A percentile compares a stretch with the other conserved stretches of the same genome.
Conservation (phyloP, 2,113 vertebrate species). For the Cynopterus brachyotis region DNA sequence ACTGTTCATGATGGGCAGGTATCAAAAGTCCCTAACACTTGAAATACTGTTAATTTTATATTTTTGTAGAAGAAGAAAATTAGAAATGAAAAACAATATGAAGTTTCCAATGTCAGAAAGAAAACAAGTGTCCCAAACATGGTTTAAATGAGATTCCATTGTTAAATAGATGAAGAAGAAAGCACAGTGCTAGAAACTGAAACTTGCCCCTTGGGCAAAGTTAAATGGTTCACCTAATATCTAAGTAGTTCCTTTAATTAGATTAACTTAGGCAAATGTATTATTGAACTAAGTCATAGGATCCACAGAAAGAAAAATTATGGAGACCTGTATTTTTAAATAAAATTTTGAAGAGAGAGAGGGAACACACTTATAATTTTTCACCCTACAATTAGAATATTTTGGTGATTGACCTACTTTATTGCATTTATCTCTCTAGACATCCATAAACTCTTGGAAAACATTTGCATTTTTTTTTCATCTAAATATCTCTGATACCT, state of each 20-base stretch:
- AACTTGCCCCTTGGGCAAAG: background rate
- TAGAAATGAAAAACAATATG: background rate
- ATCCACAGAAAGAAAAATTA: background rate
- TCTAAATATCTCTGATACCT: background rate
- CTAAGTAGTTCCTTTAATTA: background rate
- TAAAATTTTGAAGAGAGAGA: background rate
- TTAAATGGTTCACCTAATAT: background rate
- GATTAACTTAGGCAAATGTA: background rate
- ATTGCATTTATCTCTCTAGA: background rate
- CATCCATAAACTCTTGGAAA: background rate
- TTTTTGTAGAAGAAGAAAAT: background rate
- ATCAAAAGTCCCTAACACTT: background rate
- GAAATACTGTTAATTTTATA: background rate
- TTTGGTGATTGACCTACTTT: background rate
- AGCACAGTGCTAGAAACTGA: background rate
- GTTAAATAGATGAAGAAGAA: background rate
- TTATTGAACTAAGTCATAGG: background rate
- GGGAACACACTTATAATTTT: background rate
- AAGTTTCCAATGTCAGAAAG: background rate
- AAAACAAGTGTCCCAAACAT: background rate
- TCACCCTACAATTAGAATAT: background rate
- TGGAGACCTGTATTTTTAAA: background rate
- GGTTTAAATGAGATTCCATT: background rate
- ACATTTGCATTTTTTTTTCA: background rate
- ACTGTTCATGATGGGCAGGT: background rate